A percentile compares a stretch with the other conserved stretches of the same genome.
Conservation (phyloP, 2,113 vertebrate species). For the Patagioenas fasciata region DNA sequence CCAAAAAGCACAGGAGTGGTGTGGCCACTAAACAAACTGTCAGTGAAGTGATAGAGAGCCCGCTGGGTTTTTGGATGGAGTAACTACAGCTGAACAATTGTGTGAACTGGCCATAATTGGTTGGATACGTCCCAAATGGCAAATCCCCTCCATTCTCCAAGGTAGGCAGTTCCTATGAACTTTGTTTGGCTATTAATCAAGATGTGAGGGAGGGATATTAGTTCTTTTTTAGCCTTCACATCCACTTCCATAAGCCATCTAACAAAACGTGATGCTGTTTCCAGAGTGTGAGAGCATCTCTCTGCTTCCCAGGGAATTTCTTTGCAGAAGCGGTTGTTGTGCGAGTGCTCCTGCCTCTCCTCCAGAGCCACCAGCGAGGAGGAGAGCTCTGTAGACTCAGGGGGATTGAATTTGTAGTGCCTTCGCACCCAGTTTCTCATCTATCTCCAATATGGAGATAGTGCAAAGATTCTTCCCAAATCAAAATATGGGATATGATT, state of each 20-base stretch:
- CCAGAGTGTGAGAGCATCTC: neutral
- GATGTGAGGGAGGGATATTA: rapidly evolving
- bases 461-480: neutral
- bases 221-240: neutral
- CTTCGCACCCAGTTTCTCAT: neutral
- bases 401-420: neutral
- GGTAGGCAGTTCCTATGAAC: neutral
- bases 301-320: neutral
- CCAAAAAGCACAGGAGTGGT: neutral
- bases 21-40: neutral
- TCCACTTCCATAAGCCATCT: neutral
- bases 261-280: neutral
- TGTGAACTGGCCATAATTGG: neutral
- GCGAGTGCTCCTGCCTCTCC: neutral
- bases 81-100: neutral
- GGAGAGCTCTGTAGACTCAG: neutral
- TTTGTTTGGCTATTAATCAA: neutral
- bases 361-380: neutral
- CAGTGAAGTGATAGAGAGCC: neutral
- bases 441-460: neutral
- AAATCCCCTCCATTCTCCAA: neutral
- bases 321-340: neutral
- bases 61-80: neutral
- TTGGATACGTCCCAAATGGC: neutral
- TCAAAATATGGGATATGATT: neutral